Conservation (phyloP, 2,888 invertebrate species). For the Perithous albicinctus region DNA sequence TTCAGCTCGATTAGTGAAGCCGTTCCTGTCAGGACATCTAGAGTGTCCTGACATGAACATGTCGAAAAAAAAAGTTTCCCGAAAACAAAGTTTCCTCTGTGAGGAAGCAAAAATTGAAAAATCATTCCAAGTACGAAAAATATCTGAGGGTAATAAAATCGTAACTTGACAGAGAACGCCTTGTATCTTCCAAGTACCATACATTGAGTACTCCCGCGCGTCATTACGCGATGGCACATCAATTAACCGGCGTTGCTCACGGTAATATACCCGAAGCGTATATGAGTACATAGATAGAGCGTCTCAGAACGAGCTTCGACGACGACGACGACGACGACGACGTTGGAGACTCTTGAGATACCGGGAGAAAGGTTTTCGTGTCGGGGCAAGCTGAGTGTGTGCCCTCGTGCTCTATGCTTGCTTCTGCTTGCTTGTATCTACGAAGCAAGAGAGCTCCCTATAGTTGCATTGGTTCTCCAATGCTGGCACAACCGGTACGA, state of each 20-base stretch:
- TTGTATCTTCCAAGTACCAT: not conserved
- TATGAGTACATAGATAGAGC: constrained; percentile 5
- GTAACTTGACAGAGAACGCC: too few relatives aligned
- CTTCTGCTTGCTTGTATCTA: constrained; percentile 48
- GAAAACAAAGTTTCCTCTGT: too few relatives aligned
- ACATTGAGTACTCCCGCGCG: constrained; percentile 57
- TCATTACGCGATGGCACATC: constrained; percentile 74
- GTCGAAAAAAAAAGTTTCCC: too few relatives aligned
- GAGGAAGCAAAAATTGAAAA: too few relatives aligned
- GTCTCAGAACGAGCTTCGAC: constrained; percentile 34
- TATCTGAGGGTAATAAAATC: too few relatives aligned
- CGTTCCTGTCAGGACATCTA: too few relatives aligned
- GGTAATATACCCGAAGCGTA: constrained; percentile 23
- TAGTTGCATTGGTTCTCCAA: constrained; percentile 28
- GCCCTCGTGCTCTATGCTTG: constrained; percentile 56
- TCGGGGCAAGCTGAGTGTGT: constrained; percentile 72
- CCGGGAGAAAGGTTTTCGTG: constrained; percentile 76
- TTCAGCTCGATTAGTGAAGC: too few relatives aligned
- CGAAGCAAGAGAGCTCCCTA: constrained; percentile 44
- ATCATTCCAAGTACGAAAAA: too few relatives aligned
- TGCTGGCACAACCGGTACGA: constrained; percentile 55
- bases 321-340: constrained; percentile 33
- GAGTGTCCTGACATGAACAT: too few relatives aligned
- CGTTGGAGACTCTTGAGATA: constrained; percentile 45
- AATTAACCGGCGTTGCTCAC: constrained; percentile 69